Base-by-base conservation (phyloP, 2,113 vertebrate species). In the Sander vitreus region DNA sequence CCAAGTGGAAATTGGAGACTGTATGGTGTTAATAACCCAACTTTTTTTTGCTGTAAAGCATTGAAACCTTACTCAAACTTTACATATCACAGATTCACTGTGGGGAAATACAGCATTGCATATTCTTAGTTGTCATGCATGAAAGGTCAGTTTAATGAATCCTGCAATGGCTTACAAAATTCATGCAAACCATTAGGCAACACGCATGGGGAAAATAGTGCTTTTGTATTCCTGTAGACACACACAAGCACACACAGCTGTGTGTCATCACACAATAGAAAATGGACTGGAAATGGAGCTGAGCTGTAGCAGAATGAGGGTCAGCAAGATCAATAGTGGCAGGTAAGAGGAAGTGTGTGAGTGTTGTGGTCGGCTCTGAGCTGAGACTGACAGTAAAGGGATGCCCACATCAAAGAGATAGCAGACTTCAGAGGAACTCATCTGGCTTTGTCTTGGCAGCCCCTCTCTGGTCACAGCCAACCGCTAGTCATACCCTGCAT, bases 361-460 rank as follows among this genome's bases (percentile, higher is more conserved):
- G 74, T 15, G 43, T 18, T 90, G 93, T 12, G 90, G 88, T 92
- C 0, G 25, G 13, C 59, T 60, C 69, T 12, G 65, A 78, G 80
- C 67, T 50, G 69, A 79, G 21, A 66, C 81, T 93, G 89, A 87
- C 90, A 80, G 91, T 88, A 93, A 92, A 88, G 18, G 2, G 11
- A 7, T 16, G 53, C 71, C 90, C 90, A 90, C 86, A 89, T 92
- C 84, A 92, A 89, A 94, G 87, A 59, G 8, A 36, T 1, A 16
- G 57, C 30, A 76, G 63, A 84, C 82, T 91, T 91, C 83, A 82
- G 62, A 85, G 63, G 85, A 92, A 90, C 62, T 90, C 51, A 15
- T 15, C 67, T 75, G 4, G 1, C 71, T 60, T 76, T 36, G 87
- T 91, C 89, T 87, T 80, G 45, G 69, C 88, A 92, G 62, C 30